A percentile compares a stretch with the other conserved stretches of the same genome.
These are phyloP conservation scores for Hydropotes inermis DNA, from an alignment of 2,113 vertebrate genomes.

Conservation along the genomic window DNA sequence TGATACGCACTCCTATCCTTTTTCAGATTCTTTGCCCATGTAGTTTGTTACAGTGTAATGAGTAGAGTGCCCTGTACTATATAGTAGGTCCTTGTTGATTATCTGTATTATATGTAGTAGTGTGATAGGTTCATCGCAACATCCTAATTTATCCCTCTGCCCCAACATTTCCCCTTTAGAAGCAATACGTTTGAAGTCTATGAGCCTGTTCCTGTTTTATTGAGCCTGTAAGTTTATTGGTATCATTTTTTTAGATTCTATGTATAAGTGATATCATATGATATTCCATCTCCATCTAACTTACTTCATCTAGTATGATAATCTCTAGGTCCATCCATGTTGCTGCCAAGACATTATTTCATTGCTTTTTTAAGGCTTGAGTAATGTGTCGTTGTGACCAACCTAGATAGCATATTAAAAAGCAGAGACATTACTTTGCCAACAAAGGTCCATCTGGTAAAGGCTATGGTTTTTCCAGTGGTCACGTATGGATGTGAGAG, in stretches of 20 bases:
- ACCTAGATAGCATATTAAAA: too few species aligned
- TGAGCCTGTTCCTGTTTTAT: background rate
- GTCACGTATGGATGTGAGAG: too few species aligned
- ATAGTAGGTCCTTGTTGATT: background rate
- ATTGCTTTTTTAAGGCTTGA: background rate
- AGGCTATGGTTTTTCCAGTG: too few species aligned
- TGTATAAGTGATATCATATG: background rate
- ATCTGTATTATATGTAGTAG: background rate
- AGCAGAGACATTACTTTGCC: too few species aligned
- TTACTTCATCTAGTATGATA: background rate
- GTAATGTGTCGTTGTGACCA: fast-evolving
- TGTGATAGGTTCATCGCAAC: background rate
- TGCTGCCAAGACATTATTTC: background rate
- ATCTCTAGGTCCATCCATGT: background rate
- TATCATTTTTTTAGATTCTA: background rate
- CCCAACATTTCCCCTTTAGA: background rate
- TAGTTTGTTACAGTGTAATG: background rate
- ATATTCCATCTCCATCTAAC: background rate
- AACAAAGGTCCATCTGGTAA: too few species aligned
- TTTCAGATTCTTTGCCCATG: background rate
- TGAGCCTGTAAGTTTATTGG: background rate
- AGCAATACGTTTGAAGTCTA: background rate
- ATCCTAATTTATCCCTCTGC: background rate
- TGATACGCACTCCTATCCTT: background rate
- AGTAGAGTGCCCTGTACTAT: background rate